Evolutionary conservation across 2,797 vertebrate genomes (phyloP), one percentile per base, ranked within the genome.

Genomic region (Australoheros facetus): DNA sequence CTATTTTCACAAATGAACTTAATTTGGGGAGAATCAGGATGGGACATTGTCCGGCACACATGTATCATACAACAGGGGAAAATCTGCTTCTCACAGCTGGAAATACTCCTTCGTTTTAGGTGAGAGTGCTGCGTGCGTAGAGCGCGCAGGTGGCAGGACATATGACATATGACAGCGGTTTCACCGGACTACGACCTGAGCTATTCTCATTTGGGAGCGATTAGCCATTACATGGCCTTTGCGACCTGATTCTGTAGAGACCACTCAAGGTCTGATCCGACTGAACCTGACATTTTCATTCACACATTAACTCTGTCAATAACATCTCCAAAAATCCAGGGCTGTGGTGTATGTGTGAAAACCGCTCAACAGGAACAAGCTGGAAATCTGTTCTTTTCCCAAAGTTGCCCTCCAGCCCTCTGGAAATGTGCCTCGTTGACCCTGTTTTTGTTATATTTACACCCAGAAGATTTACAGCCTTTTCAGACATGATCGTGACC

Each of bases 391-490:
- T 64, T 81, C 4, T 75, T 73, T 71, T 51, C 21, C 45, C 4
- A 62, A 55, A 58, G 11, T 23, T 78, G 70, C 85, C 81, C 73
- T 80, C 64, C 42, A 64, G 51, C 56, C 59, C 48, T 45, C 57
- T 39, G 53, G 59, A 88, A 82, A 87, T 75, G n/a, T 66, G 55
- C 62, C 64, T 89, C 64, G 34, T 81, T 90, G 87, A 84, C 81
- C 82, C 66, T 21, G 28, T 81, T 78, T 76, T 81, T 87, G 79
- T 93, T 82, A 56, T 39, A 90, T 92, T 92, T 88, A 88, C 79
- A 93, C 85, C 79, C 87, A 79, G 32, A 78, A 91, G 73, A 80
- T 79, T 73, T 88, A 66, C 66, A 81, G 75, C 58, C 82, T 87
- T 85, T 79, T 84, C 75, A 85, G 76, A 77, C 62, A 70, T 57